Evolutionary conservation across 1,140 invertebrate genomes (phyloP).

Genomic region (Dendrolimus kikuchii): DNA sequence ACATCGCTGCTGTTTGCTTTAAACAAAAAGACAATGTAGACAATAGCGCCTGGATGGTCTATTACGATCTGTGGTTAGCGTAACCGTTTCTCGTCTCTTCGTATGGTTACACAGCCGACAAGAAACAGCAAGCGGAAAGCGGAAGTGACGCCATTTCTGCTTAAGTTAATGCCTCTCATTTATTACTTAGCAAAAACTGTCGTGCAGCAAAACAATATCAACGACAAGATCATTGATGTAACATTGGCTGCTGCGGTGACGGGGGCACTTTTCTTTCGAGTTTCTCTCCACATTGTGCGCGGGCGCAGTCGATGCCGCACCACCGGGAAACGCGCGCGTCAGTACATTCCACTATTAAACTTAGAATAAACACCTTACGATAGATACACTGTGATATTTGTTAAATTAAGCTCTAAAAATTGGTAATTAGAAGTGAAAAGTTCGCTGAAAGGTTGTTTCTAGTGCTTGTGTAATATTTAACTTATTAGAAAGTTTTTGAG

Average conservation of each 20-base stretch:
- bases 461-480: constrained; percentile 28
- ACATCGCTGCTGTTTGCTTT: too few relatives aligned
- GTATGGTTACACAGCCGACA: constrained; percentile 14
- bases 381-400: too few relatives aligned
- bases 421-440: constrained; percentile 18
- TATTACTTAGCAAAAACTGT: constrained; percentile 26
- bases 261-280: constrained; percentile 60
- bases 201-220: constrained; percentile 24
- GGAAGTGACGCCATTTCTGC: constrained; percentile 25
- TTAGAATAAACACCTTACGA: constrained; percentile 2
- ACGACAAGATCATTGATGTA: constrained; percentile 56
- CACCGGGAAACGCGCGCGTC: constrained; percentile 33
- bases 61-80: constrained; percentile 1
- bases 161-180: constrained; percentile 16
- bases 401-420: constrained; percentile 4
- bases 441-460: constrained; percentile 14
- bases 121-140: constrained; percentile 25
- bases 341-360: constrained; percentile 12
- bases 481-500: constrained; percentile 26
- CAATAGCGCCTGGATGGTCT: too few relatives aligned
- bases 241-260: constrained; percentile 30
- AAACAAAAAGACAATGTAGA: too few relatives aligned
- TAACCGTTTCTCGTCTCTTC: constrained; percentile 10
- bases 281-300: constrained; percentile 45
- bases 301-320: constrained; percentile 38